Evolutionary conservation across 1,140 invertebrate genomes (phyloP), one percentile per base, ranked within the genome.

Genomic region (Cotesia typhae): DNA sequence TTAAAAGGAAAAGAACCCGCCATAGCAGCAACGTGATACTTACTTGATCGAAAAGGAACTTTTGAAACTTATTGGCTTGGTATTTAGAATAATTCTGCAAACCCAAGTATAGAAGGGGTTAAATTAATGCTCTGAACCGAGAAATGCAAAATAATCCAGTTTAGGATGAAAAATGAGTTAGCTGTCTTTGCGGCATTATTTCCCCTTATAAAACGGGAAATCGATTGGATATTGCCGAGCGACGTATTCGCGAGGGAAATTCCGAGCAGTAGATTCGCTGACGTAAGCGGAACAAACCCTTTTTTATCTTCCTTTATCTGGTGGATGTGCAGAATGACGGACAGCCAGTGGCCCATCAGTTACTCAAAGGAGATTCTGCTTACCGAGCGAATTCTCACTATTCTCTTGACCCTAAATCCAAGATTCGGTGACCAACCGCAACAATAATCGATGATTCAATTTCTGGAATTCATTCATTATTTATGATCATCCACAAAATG

Each of bases 281-380:
- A 75, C 67, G 74, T 73, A 75, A 75, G 74, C 71, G 38, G 65
- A 72, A 75, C 53, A 14, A 67, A 70, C 57, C 12, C 9, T 47
- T 51, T 28, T 59, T n/a, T 38, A n/a, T n/a, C 53, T 41, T 37
- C 20, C 55, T 69, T 61, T 76, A 6, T 38, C 41, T 52, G 12
- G 38, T 73, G 76, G 74, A 80, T 75, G 76, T 77, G 20, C 71
- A 73, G 79, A 83, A 79, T 85, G 84, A 86, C 82, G 81, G 84
- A 84, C 83, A 83, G 77, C 66, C 78, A 78, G 80, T 81, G 80
- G 82, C 81, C 82, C 81, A 76, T 63, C 53, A 53, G 37, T 60
- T 53, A 53, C 51, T 53, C 52, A 36, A 67, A 53, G 41, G 64
- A 67, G 17, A 7, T 63, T 63, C 37, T 73, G 71, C 71, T 73